phyloP scores from a whole-genome alignment of 2,113 vertebrate genomes.

The Zeus faber region DNA sequence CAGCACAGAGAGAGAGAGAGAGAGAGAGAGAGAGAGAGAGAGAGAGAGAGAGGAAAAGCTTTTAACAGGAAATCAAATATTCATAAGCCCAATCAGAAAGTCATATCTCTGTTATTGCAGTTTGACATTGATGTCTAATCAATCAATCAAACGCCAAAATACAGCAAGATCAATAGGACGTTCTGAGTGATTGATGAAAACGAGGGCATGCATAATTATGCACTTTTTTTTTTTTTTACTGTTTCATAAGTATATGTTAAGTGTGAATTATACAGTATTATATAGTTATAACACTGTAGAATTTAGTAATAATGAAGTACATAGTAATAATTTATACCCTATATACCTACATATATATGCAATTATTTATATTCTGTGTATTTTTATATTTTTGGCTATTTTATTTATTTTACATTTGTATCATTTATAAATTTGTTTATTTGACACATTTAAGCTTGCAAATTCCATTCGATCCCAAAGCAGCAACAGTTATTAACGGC shows the following conservation, averaged over 20 bases:
- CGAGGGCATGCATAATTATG: conserved; percentile 27
- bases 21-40: background rate
- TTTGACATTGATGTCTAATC: conserved; percentile 52
- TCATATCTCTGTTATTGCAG: conserved; percentile 44
- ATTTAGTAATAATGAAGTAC: too few species aligned
- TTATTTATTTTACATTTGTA: too few species aligned
- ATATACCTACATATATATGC: too few species aligned
- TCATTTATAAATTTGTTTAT: too few species aligned
- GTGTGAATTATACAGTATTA: too few species aligned
- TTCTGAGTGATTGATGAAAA: conserved; percentile 39
- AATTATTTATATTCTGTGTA: background rate
- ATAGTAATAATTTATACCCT: too few species aligned
- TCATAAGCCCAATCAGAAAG: conserved; percentile 56
- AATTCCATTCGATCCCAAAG: conserved; percentile 7
- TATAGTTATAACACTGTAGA: too few species aligned
- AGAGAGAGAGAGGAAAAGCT: conserved; percentile 12
- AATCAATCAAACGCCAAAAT: conserved; percentile 44
- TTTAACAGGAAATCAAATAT: conserved; percentile 63
- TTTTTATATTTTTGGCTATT: conserved; percentile 8
- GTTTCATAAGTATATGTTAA: too few species aligned
- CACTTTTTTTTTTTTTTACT: too few species aligned
- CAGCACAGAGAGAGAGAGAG: conserved; percentile 20
- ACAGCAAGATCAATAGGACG: conserved; percentile 28
- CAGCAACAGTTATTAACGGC: conserved; percentile 5
- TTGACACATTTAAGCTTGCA: too few species aligned